Percentiles rank a stretch among this genome's conserved stretches.
Evolutionary conservation across 2,888 invertebrate species (phyloP).

Genomic region (Onchidella celtica): DNA sequence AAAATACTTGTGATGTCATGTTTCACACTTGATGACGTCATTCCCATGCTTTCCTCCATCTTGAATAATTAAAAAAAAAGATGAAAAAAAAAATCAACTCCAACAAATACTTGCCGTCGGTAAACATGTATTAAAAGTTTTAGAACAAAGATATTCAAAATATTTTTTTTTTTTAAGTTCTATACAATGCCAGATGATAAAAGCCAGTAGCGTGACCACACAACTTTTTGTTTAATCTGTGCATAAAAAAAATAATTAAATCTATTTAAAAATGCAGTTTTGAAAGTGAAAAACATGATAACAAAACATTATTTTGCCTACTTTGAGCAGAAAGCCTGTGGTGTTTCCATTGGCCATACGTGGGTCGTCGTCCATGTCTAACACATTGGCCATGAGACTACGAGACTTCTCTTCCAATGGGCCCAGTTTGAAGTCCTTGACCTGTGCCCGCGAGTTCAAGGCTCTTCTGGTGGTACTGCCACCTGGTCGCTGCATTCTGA

Average conservation of each 20-base stretch:
- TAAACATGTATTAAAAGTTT: background rate
- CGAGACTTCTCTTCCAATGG: slow-evolving; percentile 95
- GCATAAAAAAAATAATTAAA: too few relatives aligned
- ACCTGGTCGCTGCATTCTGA: slow-evolving; percentile 97
- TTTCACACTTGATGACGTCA: slow-evolving; percentile 49
- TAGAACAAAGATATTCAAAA: too few relatives aligned
- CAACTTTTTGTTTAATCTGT: too few relatives aligned
- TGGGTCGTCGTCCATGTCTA: slow-evolving; percentile 97
- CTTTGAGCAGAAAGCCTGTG: slow-evolving; percentile 55
- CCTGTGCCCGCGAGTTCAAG: slow-evolving; percentile 92
- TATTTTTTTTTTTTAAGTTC: too few relatives aligned
- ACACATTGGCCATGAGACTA: slow-evolving; percentile 96
- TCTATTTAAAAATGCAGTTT: too few relatives aligned
- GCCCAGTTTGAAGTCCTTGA: slow-evolving; percentile 92
- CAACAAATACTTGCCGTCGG: background rate
- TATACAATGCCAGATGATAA: too few relatives aligned
- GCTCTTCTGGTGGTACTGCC: slow-evolving; percentile 87
- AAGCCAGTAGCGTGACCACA: too few relatives aligned
- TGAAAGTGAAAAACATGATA: too few relatives aligned
- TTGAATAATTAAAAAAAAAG: background rate
- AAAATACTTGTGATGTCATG: slow-evolving; percentile 95
- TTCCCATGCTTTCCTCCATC: slow-evolving; percentile 55
- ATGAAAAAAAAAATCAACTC: too few relatives aligned
- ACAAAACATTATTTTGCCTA: slow-evolving; percentile 1
- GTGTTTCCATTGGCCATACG: slow-evolving; percentile 61